Percentiles rank a stretch among this genome's conserved stretches.
Conservation (phyloP, 2,113 vertebrate species). For the Hiodon tergisus region DNA sequence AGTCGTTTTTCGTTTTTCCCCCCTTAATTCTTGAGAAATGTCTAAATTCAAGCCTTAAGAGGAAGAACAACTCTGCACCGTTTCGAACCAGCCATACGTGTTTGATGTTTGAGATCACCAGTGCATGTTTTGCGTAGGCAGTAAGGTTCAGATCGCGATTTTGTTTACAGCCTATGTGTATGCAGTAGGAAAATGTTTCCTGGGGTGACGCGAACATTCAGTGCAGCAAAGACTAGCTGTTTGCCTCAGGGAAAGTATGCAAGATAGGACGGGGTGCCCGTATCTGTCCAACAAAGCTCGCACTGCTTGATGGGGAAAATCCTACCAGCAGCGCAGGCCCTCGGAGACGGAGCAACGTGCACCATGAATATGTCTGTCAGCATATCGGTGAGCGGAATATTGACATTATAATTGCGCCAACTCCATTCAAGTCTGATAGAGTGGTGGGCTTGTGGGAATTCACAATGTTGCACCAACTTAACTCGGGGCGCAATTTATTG, state of each 20-base stretch:
- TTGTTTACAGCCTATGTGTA: constrained; percentile 4
- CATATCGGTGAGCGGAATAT: constrained; percentile 80
- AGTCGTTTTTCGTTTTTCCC: too few relatives aligned
- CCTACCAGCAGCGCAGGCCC: constrained; percentile 67
- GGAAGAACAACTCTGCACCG: too few relatives aligned
- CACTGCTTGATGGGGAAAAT: constrained; percentile 46
- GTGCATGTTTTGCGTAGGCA: not conserved
- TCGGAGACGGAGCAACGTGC: constrained; percentile 72
- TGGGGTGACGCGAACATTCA: not conserved
- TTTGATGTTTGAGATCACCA: not conserved
- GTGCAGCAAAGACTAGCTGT: constrained; percentile 11
- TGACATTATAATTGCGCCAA: constrained; percentile 87
- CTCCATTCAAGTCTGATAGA: constrained; percentile 85
- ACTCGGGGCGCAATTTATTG: constrained; percentile 87
- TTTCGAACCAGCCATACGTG: not conserved
- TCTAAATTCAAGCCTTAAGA: too few relatives aligned
- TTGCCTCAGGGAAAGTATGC: constrained; percentile 40
- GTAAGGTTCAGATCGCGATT: not conserved
- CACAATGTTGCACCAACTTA: constrained; percentile 79
- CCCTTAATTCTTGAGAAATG: too few relatives aligned
- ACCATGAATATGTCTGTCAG: constrained; percentile 75
- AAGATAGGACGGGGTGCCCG: constrained; percentile 25
- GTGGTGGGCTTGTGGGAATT: constrained; percentile 77
- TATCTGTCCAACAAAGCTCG: constrained; percentile 16
- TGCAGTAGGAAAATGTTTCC: not conserved